Conservation (phyloP, 2,797 vertebrate species). For the Anguilla marmorata region DNA sequence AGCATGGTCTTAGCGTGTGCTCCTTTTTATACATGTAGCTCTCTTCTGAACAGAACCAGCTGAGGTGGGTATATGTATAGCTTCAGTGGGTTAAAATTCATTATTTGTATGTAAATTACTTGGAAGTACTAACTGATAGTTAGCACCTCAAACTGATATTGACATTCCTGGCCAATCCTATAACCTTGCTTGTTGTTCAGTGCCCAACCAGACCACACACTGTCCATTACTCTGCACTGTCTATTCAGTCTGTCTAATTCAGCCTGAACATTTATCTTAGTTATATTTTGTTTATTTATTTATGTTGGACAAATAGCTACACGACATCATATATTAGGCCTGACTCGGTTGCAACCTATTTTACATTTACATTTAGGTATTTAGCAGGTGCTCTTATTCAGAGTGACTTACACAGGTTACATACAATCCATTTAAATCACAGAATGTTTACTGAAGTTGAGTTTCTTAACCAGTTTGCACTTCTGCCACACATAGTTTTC, state of each 20-base stretch:
- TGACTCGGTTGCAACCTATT: background rate
- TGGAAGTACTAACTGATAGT: no score
- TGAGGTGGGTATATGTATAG: background rate
- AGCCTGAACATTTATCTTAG: no score
- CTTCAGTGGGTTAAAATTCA: background rate
- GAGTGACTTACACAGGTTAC: background rate
- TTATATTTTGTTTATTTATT: background rate
- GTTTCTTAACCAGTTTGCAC: no score
- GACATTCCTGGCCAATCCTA: no score
- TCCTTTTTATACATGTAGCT: background rate
- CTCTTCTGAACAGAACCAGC: background rate
- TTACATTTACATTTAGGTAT: background rate
- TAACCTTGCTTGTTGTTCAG: background rate
- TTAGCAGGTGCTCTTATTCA: background rate
- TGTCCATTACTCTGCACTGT: background rate
- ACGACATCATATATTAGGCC: background rate
- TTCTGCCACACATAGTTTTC: background rate
- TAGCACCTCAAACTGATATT: no score
- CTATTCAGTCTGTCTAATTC: background rate
- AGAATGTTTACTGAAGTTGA: background rate
- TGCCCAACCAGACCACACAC: background rate
- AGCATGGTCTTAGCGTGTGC: background rate
- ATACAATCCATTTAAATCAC: background rate
- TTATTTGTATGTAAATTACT: background rate
- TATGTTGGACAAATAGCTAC: background rate